Conservation (phyloP, 2,888 invertebrate genomes). For the Thecocarcelia acutangulata region DNA sequence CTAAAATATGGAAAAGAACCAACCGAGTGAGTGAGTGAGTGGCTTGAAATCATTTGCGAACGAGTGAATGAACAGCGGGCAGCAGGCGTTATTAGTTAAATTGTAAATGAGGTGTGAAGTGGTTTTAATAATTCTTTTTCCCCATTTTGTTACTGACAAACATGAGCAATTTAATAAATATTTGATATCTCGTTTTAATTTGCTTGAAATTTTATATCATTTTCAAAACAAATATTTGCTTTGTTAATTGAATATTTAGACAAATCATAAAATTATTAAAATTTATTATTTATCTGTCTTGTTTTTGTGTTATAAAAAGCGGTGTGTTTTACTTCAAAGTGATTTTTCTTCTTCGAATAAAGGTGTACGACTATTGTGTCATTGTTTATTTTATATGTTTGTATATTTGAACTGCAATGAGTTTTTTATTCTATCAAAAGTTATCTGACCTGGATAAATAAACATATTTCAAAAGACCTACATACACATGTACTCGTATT, state of each 20-base stretch:
- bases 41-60: constrained; percentile 29
- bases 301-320: constrained; percentile 16
- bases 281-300: not conserved
- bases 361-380: too few species aligned
- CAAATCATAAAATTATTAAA: constrained; percentile 54
- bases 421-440: too few species aligned
- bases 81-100: constrained; percentile 68
- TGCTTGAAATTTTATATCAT: not conserved
- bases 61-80: constrained; percentile 54
- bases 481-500: too few species aligned
- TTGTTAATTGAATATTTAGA: constrained; percentile 52
- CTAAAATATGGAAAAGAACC: not conserved
- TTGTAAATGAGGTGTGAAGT: constrained; percentile 67
- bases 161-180: constrained; percentile 23
- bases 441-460: too few species aligned
- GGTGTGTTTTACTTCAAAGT: constrained; percentile 9
- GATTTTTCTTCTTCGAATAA: not conserved
- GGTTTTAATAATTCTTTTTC: constrained; percentile 50
- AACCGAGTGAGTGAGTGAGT: not conserved
- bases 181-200: constrained; percentile 10
- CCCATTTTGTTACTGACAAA: not conserved
- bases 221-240: constrained; percentile 47
- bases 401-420: too few species aligned
- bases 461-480: too few species aligned
- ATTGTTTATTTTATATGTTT: too few species aligned